Percentiles rank a stretch among this genome's conserved stretches.
Conservation (phyloP, 2,888 invertebrate genomes). For the Morpho helenor region DNA sequence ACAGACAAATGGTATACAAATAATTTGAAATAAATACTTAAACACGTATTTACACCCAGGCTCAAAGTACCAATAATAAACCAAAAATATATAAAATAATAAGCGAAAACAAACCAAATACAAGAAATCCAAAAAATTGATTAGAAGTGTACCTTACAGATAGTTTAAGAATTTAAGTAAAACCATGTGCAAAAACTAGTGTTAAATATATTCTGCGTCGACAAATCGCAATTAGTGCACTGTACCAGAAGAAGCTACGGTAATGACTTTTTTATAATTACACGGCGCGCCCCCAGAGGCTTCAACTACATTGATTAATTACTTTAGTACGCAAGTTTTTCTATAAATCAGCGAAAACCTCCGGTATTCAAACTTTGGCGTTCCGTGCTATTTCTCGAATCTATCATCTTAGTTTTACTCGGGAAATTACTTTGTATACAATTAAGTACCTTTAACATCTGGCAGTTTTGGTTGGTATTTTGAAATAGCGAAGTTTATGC, state of each 20-base stretch:
- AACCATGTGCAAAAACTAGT: background rate
- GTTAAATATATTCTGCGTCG: conserved; percentile 3
- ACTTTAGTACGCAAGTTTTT: conserved; percentile 26
- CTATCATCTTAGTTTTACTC: conserved; percentile 18
- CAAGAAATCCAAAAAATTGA: too few relatives aligned
- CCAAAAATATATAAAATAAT: too few relatives aligned
- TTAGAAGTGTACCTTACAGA: too few relatives aligned
- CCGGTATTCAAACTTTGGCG: conserved; percentile 27
- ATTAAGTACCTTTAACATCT: conserved; percentile 10
- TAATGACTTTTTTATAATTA: conserved; percentile 13
- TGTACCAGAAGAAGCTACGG: conserved; percentile 3
- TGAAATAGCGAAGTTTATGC: too few relatives aligned
- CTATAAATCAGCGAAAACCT: conserved; percentile 29
- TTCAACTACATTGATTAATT: conserved; percentile 26
- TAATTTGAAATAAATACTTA: too few relatives aligned
- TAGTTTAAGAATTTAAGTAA: background rate
- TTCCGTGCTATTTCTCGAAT: conserved; percentile 24
- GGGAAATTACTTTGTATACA: conserved; percentile 19
- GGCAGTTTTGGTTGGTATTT: too few relatives aligned
- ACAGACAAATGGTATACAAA: too few relatives aligned
- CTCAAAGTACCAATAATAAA: too few relatives aligned
- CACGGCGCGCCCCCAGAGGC: conserved; percentile 6
- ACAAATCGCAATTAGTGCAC: conserved; percentile 8
- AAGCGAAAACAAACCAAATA: too few relatives aligned
- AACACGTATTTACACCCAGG: too few relatives aligned